phyloP scores from a whole-genome alignment of 2,113 vertebrate species.

The Lanius collurio region DNA sequence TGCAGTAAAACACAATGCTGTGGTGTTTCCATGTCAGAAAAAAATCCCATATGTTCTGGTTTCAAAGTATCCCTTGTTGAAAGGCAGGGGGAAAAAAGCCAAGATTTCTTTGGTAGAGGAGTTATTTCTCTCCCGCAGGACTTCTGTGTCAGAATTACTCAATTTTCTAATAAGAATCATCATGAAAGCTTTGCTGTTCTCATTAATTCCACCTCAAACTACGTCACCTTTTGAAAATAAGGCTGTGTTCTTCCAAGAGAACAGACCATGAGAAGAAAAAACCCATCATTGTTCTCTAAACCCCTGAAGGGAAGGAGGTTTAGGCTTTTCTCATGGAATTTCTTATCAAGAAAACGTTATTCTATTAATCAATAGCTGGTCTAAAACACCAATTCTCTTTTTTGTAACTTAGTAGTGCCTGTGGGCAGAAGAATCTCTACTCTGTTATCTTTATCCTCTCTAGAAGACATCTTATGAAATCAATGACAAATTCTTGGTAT shows the following conservation, averaged over 20 bases:
- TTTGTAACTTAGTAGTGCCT: not conserved
- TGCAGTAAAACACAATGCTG: not conserved
- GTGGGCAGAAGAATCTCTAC: not conserved
- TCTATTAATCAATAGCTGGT: not conserved
- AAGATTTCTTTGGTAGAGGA: not conserved
- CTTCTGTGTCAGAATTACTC: not conserved
- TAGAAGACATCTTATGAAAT: not conserved
- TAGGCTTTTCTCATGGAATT: not conserved
- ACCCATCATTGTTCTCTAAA: not conserved
- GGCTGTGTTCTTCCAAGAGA: not conserved
- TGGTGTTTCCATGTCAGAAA: not conserved
- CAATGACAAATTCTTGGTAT: not conserved
- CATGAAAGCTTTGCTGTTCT: not conserved
- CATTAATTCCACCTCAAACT: slow-evolving; percentile 9
- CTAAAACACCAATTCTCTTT: not conserved
- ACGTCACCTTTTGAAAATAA: not conserved
- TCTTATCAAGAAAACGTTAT: not conserved
- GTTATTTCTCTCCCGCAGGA: not conserved
- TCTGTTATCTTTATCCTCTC: not conserved
- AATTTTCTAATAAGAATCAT: slow-evolving; percentile 17
- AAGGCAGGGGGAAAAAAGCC: not conserved
- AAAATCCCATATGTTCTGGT: not conserved
- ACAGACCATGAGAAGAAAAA: not conserved
- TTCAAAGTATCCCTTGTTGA: not conserved
- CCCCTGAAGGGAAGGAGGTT: not conserved